Evolutionary conservation across 2,888 invertebrate species (phyloP), one percentile per base, ranked within the genome.

Genomic region (Unio delphinus): DNA sequence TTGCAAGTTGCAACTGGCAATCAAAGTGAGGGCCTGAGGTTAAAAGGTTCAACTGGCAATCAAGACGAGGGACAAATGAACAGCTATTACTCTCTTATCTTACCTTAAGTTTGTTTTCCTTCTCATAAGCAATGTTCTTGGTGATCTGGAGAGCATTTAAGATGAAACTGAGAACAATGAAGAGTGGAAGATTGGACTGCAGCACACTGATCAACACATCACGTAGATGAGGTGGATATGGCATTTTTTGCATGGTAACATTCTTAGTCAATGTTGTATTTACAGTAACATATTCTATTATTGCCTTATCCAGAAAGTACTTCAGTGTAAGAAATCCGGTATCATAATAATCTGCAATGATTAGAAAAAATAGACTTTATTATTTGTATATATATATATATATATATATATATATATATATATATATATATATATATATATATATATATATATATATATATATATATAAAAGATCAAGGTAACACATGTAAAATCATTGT

Each of bases 111-210:
- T 83, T 85, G 30, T 92, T 92, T 88, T 95, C 95, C 86, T 95
- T 95, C 89, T 95, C 95, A 56, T 93, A 91, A 0, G 94, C 93
- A 54, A 95, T 92, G 62, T 92, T 93, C 89, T 94, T 94, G 1
- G 94, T 93, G 56, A 94, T 94, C 83, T 94, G 95, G 23, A 95
- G 93, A 67, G 94, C 94, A 0, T 94, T 93, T 87, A 95, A 95
- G 67, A 95, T 93, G 85, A 95, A 96, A 86, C 95, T 94, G 23
- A 96, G 91, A 90, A 95, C 91, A 34, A 96, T 91, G 64, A 96
- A 93, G 76, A 95, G 91, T 0, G 96, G 94, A 70, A 96, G 92
- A 80, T 94, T 92, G 18, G 91, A 88, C 84, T 93, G 92, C 60
- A 96, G 87, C 0, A 93, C 93, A 56, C 92, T 90, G 1, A 95